A percentile compares a stretch with the other conserved stretches of the same genome.
Evolutionary conservation across 30 jellyfish, hydroid and myxozoan genomes (phyloP).

Genomic region (Clytia hemisphaerica): DNA sequence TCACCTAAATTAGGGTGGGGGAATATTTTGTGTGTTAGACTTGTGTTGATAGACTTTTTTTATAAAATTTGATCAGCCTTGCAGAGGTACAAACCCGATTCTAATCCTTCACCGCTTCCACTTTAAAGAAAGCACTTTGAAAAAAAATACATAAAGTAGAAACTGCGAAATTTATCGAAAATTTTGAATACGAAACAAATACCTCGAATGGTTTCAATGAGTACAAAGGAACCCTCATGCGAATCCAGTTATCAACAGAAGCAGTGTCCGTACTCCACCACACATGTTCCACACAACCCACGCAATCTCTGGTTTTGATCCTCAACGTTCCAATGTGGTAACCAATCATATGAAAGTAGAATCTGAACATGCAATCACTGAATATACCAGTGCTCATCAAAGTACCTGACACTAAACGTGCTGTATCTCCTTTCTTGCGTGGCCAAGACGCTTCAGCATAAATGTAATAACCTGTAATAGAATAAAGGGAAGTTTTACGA

Average conservation of each 20-base stretch:
- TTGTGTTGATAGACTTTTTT: not conserved
- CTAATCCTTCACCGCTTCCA: too few relatives aligned
- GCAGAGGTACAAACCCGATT: too few relatives aligned
- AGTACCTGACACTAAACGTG: conserved; percentile 77
- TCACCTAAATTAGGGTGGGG: conserved; percentile 52
- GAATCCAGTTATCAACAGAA: conserved; percentile 87
- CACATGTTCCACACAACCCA: conserved; percentile 65
- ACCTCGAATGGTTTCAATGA: conserved; percentile 86
- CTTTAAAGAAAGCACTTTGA: too few relatives aligned
- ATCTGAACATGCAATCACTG: conserved; percentile 52
- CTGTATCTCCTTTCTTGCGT: conserved; percentile 86
- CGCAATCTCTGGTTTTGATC: conserved; percentile 69
- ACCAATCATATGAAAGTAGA: conserved; percentile 84
- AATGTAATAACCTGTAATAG: conserved; percentile 68
- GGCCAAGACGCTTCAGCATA: conserved; percentile 98
- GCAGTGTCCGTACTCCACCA: conserved; percentile 59
- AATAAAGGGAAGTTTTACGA: too few relatives aligned
- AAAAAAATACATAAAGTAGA: too few relatives aligned
- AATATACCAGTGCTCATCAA: conserved; percentile 41
- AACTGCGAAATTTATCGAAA: too few relatives aligned
- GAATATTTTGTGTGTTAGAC: not conserved
- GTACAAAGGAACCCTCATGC: conserved; percentile 40
- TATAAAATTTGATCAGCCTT: too few relatives aligned
- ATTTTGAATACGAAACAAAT: too few relatives aligned
- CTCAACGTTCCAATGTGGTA: conserved; percentile 82